These are phyloP conservation scores for Gymnothorax javanicus DNA, from an alignment of 2,797 vertebrate species.

Conservation along the genomic window DNA sequence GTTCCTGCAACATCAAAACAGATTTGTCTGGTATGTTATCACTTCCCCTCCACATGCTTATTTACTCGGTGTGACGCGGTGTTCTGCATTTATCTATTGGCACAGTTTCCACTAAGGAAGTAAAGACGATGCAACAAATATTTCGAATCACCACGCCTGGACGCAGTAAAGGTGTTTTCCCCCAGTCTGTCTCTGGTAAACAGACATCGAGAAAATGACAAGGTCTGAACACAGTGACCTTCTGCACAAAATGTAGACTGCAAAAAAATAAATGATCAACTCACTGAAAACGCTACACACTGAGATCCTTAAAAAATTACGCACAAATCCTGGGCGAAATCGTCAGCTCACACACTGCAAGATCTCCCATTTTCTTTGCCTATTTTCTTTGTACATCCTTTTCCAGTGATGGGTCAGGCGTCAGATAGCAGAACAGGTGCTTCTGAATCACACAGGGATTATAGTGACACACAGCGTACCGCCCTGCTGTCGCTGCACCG, in stretches of 20 bases:
- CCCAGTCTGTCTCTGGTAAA: no score
- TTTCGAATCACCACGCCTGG: background rate
- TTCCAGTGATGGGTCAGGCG: background rate
- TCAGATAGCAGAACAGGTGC: background rate
- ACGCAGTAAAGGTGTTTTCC: background rate
- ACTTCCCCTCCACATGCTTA: background rate
- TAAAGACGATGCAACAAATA: background rate
- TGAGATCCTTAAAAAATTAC: no score
- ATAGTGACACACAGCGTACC: background rate
- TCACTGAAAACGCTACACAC: background rate
- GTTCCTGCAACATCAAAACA: background rate
- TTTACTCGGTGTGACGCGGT: background rate
- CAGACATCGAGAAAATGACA: background rate
- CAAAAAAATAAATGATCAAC: background rate
- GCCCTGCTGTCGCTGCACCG: background rate
- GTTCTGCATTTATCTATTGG: background rate
- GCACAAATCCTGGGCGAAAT: no score
- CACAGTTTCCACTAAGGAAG: background rate
- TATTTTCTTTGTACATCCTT: background rate
- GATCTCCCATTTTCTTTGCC: background rate
- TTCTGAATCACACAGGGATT: background rate
- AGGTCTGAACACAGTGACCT: background rate
- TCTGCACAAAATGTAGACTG: background rate
- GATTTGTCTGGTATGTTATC: background rate
- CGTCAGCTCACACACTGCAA: background rate